Evolutionary conservation across 2,797 vertebrate species (phyloP).

Genomic region (Buphagus erythrorhynchus): DNA sequence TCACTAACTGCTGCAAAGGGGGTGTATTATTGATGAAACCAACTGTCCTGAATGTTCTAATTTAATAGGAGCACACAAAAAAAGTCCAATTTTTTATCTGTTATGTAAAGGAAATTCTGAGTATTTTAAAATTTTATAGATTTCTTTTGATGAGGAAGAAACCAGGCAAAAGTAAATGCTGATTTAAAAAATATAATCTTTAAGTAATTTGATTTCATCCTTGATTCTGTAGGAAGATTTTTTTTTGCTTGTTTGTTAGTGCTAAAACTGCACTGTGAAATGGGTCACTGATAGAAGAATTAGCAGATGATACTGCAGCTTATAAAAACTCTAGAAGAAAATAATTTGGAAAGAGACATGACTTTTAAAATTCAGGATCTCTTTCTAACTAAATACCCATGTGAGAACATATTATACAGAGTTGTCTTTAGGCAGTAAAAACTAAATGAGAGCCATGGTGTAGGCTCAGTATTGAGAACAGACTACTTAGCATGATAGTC

Average conservation of each 20-base stretch:
- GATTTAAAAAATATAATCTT: not conserved
- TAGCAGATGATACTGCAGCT: not conserved
- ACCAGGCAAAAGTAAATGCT: not conserved
- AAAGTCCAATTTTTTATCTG: not conserved
- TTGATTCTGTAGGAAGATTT: not conserved
- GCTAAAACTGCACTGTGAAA: not conserved
- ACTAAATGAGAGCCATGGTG: not conserved
- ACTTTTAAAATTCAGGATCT: not conserved
- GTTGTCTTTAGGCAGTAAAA: not conserved
- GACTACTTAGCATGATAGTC: not conserved
- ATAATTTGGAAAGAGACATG: not conserved
- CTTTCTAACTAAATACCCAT: not conserved
- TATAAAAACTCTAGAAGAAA: not conserved
- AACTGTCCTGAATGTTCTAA: not conserved
- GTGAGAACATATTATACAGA: not conserved
- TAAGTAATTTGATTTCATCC: not conserved
- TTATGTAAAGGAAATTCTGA: not conserved
- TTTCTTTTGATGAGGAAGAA: not conserved
- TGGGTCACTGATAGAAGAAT: not conserved
- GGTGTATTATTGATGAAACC: conserved; percentile 29
- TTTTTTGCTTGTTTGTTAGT: not conserved
- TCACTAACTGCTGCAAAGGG: not conserved
- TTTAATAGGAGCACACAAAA: not conserved
- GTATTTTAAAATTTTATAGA: not conserved
- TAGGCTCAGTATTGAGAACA: not conserved